These are phyloP conservation scores for Embidobia sp. DNA, from an alignment of 2,888 invertebrate genomes.

Conservation along the genomic window DNA sequence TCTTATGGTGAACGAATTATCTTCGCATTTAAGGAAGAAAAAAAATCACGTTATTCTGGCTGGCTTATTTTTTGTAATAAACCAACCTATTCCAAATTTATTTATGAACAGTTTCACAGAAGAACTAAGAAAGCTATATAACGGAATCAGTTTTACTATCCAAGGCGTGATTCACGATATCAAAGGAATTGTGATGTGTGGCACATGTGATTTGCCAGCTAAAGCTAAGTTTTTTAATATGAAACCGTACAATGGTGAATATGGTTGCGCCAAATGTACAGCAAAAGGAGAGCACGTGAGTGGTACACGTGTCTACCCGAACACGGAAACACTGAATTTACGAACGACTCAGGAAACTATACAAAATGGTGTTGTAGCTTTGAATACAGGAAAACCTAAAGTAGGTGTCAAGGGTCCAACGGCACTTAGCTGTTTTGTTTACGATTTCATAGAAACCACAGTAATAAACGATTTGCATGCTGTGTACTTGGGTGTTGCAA, in stretches of 20 bases:
- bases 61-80: neutral
- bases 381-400: neutral
- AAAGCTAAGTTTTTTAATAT: constrained; percentile 18
- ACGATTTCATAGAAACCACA: neutral
- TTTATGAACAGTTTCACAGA: constrained; percentile 3
- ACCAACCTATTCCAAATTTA: neutral
- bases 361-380: neutral
- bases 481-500: neutral
- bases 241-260: constrained; percentile 11
- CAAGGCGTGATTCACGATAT: neutral
- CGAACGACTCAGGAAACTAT: neutral
- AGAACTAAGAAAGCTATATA: neutral
- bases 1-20: neutral
- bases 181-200: constrained; percentile 11
- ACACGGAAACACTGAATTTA: neutral
- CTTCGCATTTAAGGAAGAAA: neutral
- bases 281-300: neutral
- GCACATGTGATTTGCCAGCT: constrained; percentile 27
- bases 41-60: neutral
- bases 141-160: neutral
- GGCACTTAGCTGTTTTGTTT: neutral
- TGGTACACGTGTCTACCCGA: neutral
- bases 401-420: neutral
- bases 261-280: neutral
- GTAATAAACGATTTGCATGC: neutral